A percentile compares a stretch with the other conserved stretches of the same genome.
Conservation (phyloP, 2,888 invertebrate species). For the Minunthozetes semirufus region DNA sequence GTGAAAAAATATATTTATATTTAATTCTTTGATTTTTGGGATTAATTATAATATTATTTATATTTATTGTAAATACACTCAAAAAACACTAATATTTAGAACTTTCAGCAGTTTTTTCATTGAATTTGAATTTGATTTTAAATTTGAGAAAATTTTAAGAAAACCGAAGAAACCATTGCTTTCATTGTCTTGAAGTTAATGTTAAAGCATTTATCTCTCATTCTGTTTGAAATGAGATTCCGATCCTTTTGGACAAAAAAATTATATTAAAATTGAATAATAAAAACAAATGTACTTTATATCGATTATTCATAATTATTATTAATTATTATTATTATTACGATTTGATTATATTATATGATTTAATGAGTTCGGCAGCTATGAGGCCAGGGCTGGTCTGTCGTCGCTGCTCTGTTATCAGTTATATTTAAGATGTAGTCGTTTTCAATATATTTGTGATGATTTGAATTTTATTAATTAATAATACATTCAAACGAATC, state of each 20-base stretch:
- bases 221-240: conserved; percentile 23
- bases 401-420: background rate
- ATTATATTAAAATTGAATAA: background rate
- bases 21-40: conserved; percentile 17
- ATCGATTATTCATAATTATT: background rate
- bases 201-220: conserved; percentile 15
- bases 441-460: conserved; percentile 19
- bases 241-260: conserved; percentile 15
- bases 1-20: background rate
- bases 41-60: background rate
- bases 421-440: conserved; percentile 13
- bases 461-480: conserved; percentile 17
- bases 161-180: background rate
- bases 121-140: background rate
- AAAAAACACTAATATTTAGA: background rate
- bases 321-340: conserved; percentile 6
- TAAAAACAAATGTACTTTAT: background rate
- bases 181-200: conserved; percentile 19
- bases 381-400: background rate
- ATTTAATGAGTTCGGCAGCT: conserved; percentile 6
- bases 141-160: background rate
- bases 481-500: conserved; percentile 13
- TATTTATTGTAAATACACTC: conserved; percentile 24
- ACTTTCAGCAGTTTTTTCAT: background rate
- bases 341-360: background rate